Percentiles rank a stretch among this genome's conserved stretches.
These are phyloP conservation scores for Thalassaphorura encarpata DNA, from an alignment of 1,140 invertebrate species.

Conservation along the genomic window DNA sequence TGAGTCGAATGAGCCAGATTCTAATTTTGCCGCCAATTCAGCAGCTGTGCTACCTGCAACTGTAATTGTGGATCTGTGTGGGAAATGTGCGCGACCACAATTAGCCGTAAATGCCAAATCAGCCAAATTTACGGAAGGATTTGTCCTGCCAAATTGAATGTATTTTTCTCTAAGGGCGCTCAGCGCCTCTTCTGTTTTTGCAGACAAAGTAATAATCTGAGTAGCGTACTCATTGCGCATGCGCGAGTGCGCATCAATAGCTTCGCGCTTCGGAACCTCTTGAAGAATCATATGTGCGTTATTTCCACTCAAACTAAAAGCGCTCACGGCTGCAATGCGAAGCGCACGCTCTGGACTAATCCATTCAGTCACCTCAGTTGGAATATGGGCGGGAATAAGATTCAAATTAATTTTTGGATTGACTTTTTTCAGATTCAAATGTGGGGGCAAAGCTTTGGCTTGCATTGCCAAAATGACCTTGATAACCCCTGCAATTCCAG, in stretches of 20 bases:
- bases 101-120: conserved; percentile 11
- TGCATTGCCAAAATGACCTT: conserved; percentile 9
- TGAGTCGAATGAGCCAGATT: background rate
- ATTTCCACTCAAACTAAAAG: conserved; percentile 20
- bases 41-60: background rate
- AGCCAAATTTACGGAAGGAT: background rate
- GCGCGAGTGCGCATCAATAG: background rate
- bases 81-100: conserved; percentile 13
- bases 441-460: conserved; percentile 6
- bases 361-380: background rate
- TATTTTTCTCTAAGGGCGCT: conserved; percentile 5
- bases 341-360: background rate
- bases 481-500: conserved; percentile 25
- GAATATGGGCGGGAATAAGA: conserved; percentile 11
- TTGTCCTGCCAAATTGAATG: background rate
- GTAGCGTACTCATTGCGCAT: background rate
- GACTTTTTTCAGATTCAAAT: conserved; percentile 4
- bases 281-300: conserved; percentile 20
- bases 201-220: conserved; percentile 6
- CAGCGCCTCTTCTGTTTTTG: conserved; percentile 13
- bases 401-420: conserved; percentile 11
- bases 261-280: background rate
- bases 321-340: conserved; percentile 12
- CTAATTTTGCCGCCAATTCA: no score
- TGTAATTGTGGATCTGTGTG: conserved; percentile 2